Evolutionary conservation across 2,888 invertebrate genomes (phyloP).

Genomic region (Idaea dimidiata): DNA sequence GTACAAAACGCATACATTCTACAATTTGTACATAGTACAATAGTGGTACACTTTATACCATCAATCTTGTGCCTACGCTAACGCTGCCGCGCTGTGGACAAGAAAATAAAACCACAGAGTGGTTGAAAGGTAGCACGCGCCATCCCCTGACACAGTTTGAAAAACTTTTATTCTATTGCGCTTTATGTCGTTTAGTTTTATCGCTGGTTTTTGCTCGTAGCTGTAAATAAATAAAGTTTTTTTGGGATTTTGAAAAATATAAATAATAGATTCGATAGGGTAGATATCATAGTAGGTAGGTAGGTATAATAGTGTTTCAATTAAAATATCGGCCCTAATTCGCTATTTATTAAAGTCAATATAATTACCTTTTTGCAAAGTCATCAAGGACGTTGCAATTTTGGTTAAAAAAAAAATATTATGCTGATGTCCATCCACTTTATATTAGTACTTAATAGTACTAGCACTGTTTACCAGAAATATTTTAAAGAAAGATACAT

Average conservation of each 20-base stretch:
- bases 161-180: not conserved
- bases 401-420: too few species aligned
- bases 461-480: too few species aligned
- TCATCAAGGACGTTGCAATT: too few species aligned
- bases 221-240: not conserved
- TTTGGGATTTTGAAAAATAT: not conserved
- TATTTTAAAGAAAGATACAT: too few species aligned
- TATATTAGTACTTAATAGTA: too few species aligned
- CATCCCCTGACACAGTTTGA: constrained; percentile 1
- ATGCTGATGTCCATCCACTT: too few species aligned
- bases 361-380: too few species aligned
- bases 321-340: too few species aligned
- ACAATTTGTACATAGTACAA: not conserved
- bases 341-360: too few species aligned
- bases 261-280: not conserved
- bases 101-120: not conserved
- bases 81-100: not conserved
- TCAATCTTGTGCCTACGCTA: not conserved
- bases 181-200: not conserved
- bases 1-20: not conserved
- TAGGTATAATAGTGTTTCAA: too few species aligned
- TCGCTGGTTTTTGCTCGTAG: not conserved
- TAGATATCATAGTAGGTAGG: too few species aligned
- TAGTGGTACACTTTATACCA: not conserved
- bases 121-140: not conserved